Evolutionary conservation across 1,140 invertebrate species (phyloP).

Genomic region (Ostrea denselamellosa): DNA sequence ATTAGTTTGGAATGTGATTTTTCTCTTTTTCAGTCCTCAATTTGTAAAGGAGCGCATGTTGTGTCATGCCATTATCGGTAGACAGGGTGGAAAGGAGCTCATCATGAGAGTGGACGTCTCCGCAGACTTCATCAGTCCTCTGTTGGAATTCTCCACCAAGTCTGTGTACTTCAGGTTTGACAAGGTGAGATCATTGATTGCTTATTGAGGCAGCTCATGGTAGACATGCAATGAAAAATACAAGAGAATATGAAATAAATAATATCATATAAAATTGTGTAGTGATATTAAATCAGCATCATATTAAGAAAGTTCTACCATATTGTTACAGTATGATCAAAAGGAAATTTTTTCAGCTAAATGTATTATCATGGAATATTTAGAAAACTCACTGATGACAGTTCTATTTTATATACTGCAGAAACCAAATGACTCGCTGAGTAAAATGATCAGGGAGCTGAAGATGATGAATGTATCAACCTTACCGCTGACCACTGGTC

Average conservation of each 20-base stretch:
- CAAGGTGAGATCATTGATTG: conserved; percentile 66
- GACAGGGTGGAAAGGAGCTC: conserved; percentile 77
- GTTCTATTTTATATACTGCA: conserved; percentile 53
- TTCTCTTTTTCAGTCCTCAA: conserved; percentile 72
- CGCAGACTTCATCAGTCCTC: conserved; percentile 77
- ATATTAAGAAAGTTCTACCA: too few relatives aligned
- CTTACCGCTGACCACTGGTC: conserved; percentile 75
- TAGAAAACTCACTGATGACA: too few relatives aligned
- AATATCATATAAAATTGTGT: too few relatives aligned
- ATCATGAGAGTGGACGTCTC: conserved; percentile 77
- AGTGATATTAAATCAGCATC: too few relatives aligned
- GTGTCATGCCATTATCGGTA: conserved; percentile 78
- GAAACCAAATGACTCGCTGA: conserved; percentile 70
- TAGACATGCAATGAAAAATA: too few relatives aligned
- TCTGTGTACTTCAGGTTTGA: conserved; percentile 76
- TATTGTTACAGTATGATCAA: too few relatives aligned
- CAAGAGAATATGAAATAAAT: too few relatives aligned
- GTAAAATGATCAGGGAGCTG: conserved; percentile 70
- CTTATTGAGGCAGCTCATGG: too few relatives aligned
- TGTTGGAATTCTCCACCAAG: conserved; percentile 78
- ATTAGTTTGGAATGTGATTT: neutral
- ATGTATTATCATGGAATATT: too few relatives aligned
- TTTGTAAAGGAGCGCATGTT: conserved; percentile 73
- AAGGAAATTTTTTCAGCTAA: too few relatives aligned
- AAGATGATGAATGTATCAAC: conserved; percentile 77